These are phyloP conservation scores for Patiria miniata DNA, from an alignment of 35 echinoderm and acorn worm genomes.

Conservation along the genomic window DNA sequence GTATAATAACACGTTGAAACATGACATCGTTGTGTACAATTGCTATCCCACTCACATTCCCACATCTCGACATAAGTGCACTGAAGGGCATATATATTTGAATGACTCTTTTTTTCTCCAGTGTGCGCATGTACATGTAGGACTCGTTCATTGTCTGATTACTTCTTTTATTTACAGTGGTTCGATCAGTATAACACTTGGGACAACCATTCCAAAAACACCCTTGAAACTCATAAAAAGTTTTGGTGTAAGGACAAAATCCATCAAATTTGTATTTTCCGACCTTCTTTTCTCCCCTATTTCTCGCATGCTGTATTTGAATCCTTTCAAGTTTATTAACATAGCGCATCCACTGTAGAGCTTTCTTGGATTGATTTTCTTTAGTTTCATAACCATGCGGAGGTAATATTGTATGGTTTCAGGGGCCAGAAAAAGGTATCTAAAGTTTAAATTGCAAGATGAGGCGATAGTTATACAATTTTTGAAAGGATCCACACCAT, in stretches of 20 bases:
- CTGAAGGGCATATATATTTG: neutral
- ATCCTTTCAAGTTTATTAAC: neutral
- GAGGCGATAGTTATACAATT: constrained; percentile 77
- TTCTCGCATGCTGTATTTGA: constrained; percentile 53
- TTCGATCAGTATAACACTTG: constrained; percentile 40
- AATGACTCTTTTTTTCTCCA: neutral
- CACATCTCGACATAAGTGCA: constrained; percentile 18
- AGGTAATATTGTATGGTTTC: constrained; percentile 49
- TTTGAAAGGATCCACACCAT: constrained; percentile 64
- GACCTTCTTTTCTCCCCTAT: constrained; percentile 50
- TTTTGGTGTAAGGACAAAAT: constrained; percentile 29
- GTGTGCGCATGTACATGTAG: neutral
- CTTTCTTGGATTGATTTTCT: constrained; percentile 45
- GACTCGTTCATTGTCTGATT: constrained; percentile 19
- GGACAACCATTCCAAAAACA: constrained; percentile 55
- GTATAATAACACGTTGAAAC: no score
- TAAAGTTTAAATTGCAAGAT: constrained; percentile 53
- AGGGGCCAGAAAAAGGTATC: constrained; percentile 51
- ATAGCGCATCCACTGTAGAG: constrained; percentile 44
- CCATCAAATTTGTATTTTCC: constrained; percentile 59
- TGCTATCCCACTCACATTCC: constrained; percentile 24
- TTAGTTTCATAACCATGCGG: constrained; percentile 7
- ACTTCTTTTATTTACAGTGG: neutral
- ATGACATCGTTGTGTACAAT: no score
- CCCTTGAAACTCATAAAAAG: constrained; percentile 54